A percentile compares a stretch with the other conserved stretches of the same genome.
Conservation (phyloP, 2,888 invertebrate genomes). For the Hemistola chrysoprasaria region DNA sequence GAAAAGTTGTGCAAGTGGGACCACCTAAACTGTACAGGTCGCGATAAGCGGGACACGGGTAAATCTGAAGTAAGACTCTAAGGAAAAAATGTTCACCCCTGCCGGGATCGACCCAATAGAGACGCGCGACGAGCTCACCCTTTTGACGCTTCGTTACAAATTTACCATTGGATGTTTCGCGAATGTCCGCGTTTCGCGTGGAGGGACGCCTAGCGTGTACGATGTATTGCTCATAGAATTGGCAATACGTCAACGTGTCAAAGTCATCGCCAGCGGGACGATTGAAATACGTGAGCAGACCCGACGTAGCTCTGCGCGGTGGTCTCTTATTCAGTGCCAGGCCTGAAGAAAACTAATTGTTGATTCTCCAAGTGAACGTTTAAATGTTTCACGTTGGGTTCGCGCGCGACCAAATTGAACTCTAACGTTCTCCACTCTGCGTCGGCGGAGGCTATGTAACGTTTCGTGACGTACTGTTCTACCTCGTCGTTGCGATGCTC, state of each 20-base stretch:
- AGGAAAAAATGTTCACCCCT: slow-evolving; percentile 18
- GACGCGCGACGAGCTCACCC: slow-evolving; percentile 5
- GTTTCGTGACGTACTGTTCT: slow-evolving; percentile 9
- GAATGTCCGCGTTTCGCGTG: no score
- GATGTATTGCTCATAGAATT: no score
- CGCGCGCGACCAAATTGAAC: slow-evolving; percentile 9
- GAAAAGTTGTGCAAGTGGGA: no score
- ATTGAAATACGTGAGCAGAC: slow-evolving; percentile 8
- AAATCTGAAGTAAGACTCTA: slow-evolving; percentile 3
- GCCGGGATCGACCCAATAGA: slow-evolving; percentile 11
- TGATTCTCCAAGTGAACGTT: no score
- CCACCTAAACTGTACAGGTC: no score
- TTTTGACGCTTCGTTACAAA: slow-evolving; percentile 8
- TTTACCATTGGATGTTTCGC: slow-evolving; percentile 5
- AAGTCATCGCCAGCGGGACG: slow-evolving; percentile 8
- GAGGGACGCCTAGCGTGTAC: no score
- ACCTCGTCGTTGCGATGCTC: no score
- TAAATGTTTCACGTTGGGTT: slow-evolving; percentile 7
- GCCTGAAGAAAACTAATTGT: slow-evolving; percentile 5
- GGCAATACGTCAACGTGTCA: no score
- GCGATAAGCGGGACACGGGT: no score
- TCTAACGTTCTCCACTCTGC: slow-evolving; percentile 9
- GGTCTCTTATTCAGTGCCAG: neutral
- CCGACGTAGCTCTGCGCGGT: no score
- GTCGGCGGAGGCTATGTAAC: slow-evolving; percentile 5